These are phyloP conservation scores for Dendrocincla fuliginosa DNA, from an alignment of 2,797 vertebrate genomes.

Conservation along the genomic window DNA sequence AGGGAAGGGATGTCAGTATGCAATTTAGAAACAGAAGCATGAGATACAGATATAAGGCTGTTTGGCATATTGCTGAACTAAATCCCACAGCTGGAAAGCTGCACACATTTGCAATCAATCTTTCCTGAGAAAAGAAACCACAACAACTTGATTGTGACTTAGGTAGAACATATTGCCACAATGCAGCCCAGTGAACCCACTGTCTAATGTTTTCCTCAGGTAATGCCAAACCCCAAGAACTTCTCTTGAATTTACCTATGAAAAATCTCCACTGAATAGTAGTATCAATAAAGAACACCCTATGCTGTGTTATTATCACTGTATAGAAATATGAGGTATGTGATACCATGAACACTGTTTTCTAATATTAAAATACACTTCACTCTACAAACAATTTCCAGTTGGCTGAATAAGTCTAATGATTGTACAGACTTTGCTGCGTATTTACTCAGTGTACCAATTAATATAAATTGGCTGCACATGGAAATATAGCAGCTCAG, in stretches of 20 bases:
- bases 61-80: neutral
- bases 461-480: neutral
- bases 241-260: neutral
- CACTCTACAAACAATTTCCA: neutral
- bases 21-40: neutral
- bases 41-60: neutral
- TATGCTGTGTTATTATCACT: neutral
- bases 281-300: neutral
- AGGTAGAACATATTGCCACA: neutral
- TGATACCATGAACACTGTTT: neutral
- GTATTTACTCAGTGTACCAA: neutral
- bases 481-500: neutral
- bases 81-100: neutral
- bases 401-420: neutral
- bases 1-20: neutral
- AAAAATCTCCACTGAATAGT: neutral
- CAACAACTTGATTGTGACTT: neutral
- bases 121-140: neutral
- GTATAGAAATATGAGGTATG: neutral
- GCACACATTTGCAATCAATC: neutral
- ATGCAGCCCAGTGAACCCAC: neutral
- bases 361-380: neutral
- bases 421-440: neutral
- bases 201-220: neutral
- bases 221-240: neutral